These are phyloP conservation scores for Tiaroga cobitis DNA, from an alignment of 2,797 vertebrate species.

Conservation along the genomic window DNA sequence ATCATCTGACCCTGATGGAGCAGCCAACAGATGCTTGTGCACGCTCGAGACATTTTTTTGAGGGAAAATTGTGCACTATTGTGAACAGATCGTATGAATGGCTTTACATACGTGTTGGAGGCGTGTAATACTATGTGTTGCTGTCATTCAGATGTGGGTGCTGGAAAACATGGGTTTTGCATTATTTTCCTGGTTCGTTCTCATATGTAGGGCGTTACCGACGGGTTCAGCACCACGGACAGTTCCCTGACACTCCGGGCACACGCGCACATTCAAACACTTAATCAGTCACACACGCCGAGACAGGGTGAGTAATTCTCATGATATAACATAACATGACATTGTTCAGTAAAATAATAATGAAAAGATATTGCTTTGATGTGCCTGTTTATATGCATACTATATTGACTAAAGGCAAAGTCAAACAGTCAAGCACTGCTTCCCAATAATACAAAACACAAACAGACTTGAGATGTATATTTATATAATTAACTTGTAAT, in stretches of 20 bases:
- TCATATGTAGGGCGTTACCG: slow-evolving; percentile 59
- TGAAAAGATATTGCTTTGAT: not conserved
- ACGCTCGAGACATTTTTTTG: slow-evolving; percentile 38
- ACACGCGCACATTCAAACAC: slow-evolving; percentile 9
- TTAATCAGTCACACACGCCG: slow-evolving; percentile 25
- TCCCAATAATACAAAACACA: not conserved
- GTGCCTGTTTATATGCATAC: not conserved
- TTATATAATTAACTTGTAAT: not conserved
- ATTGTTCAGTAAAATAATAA: not conserved
- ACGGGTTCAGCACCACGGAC: slow-evolving; percentile 59
- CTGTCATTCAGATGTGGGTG: not conserved
- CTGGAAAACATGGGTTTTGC: slow-evolving; percentile 7
- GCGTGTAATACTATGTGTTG: slow-evolving; percentile 10
- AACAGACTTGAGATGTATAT: not conserved
- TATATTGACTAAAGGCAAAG: not conserved
- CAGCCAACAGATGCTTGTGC: slow-evolving; percentile 23
- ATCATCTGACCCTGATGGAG: slow-evolving; percentile 10
- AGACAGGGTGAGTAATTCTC: slow-evolving; percentile 2
- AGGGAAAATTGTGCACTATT: slow-evolving; percentile 13
- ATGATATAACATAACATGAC: not conserved
- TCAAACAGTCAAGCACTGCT: not conserved
- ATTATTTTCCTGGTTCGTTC: slow-evolving; percentile 6
- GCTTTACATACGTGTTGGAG: slow-evolving; percentile 33
- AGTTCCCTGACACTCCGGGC: slow-evolving; percentile 53
- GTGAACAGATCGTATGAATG: not conserved